phyloP scores from a whole-genome alignment of 2,888 invertebrate genomes.

The Acrobasis repandana region DNA sequence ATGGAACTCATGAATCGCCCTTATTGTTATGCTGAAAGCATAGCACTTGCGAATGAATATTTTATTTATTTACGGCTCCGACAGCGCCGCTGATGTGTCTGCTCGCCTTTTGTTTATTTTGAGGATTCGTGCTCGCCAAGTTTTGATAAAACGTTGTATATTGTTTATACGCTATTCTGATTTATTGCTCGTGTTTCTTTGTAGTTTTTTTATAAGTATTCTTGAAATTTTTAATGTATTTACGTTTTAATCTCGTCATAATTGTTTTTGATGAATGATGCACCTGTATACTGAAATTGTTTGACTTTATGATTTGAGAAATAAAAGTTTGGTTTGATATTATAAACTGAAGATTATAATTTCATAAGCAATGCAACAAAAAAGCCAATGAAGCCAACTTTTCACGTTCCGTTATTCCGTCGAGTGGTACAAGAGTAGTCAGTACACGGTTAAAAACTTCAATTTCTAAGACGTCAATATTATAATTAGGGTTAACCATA shows the following conservation, averaged over 20 bases:
- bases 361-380: too few relatives aligned
- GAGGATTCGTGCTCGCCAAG: constrained; percentile 12
- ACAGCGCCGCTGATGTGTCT: background rate
- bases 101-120: constrained; percentile 10
- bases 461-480: too few relatives aligned
- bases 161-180: constrained; percentile 4
- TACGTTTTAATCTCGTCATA: background rate
- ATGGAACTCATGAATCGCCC: background rate
- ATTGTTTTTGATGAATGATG: background rate
- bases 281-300: background rate
- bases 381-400: too few relatives aligned
- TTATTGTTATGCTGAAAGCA: constrained; percentile 7
- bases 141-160: constrained; percentile 4
- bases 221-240: background rate
- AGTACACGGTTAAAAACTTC: too few relatives aligned
- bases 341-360: too few relatives aligned
- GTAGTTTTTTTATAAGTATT: constrained; percentile 2
- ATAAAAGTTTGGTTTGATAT: too few relatives aligned
- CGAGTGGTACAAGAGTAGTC: too few relatives aligned
- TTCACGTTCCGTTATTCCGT: too few relatives aligned
- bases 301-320: too few relatives aligned
- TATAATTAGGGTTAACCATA: too few relatives aligned
- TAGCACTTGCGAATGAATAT: constrained; percentile 5
- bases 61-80: constrained; percentile 4
- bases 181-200: constrained; percentile 1